Conservation (phyloP, 2,888 invertebrate genomes). For the Ariolimax columbianus region DNA sequence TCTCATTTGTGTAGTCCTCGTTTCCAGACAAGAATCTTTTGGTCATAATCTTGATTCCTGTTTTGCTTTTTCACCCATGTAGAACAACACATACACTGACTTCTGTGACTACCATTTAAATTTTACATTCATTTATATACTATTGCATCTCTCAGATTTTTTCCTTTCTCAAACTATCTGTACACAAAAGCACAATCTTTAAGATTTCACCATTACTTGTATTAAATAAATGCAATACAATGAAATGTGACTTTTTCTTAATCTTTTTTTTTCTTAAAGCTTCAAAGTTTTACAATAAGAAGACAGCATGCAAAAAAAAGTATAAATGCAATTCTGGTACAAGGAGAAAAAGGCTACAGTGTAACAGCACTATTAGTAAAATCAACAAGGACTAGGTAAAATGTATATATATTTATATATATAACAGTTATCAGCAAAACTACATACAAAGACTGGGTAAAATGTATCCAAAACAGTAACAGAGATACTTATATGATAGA, state of each 20-base stretch:
- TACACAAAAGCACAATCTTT: too few relatives aligned
- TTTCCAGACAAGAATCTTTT: too few relatives aligned
- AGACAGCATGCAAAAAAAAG: neutral
- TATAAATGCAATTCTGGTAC: constrained; percentile 43
- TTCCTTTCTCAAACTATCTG: too few relatives aligned
- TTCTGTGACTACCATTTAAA: too few relatives aligned
- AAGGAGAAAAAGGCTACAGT: constrained; percentile 36
- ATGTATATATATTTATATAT: neutral
- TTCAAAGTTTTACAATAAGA: constrained; percentile 1
- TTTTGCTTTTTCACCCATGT: too few relatives aligned
- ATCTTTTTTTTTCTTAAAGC: neutral
- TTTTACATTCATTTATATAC: too few relatives aligned
- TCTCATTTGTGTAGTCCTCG: too few relatives aligned
- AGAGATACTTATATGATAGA: constrained; percentile 17
- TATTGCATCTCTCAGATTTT: too few relatives aligned
- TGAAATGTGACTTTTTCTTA: neutral
- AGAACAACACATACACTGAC: too few relatives aligned
- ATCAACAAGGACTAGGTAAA: constrained; percentile 1
- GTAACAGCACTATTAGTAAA: constrained; percentile 20
- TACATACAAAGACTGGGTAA: constrained; percentile 11
- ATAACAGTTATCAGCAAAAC: constrained; percentile 18
- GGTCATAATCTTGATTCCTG: too few relatives aligned
- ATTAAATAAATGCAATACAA: neutral
- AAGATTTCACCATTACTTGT: neutral
- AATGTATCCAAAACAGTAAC: constrained; percentile 6